phyloP scores from a whole-genome alignment of 2,797 vertebrate genomes.

The Enteromius paludinosus region DNA sequence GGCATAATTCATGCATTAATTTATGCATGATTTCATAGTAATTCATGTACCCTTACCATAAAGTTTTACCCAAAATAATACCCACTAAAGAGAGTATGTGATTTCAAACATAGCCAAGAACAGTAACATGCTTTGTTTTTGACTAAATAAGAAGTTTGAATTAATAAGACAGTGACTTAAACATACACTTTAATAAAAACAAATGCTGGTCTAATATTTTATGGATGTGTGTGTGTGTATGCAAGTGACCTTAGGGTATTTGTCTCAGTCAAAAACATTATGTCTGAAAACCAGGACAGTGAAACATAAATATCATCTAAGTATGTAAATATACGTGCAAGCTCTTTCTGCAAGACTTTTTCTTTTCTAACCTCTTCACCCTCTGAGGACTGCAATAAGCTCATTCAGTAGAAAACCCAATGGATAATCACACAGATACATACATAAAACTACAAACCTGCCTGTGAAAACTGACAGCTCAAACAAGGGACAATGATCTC shows the following conservation, averaged over 20 bases:
- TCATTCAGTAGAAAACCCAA: not conserved
- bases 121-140: not conserved
- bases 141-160: not conserved
- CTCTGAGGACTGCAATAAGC: not conserved
- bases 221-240: not conserved
- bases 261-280: not conserved
- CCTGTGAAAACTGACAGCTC: constrained; percentile 32
- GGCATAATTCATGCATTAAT: no score
- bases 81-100: not conserved
- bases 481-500: constrained; percentile 14
- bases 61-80: not conserved
- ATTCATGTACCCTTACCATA: no score
- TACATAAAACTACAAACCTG: constrained; percentile 45
- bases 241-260: not conserved
- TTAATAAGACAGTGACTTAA: not conserved
- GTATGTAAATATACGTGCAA: not conserved
- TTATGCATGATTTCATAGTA: no score
- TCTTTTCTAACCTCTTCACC: not conserved
- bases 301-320: not conserved
- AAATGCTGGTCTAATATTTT: not conserved
- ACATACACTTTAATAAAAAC: not conserved
- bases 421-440: not conserved
- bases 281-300: not conserved
- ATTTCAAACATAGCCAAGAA: not conserved
- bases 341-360: not conserved